phyloP scores from a whole-genome alignment of 2,888 invertebrate genomes.

The Caenorhabditis sp. region DNA sequence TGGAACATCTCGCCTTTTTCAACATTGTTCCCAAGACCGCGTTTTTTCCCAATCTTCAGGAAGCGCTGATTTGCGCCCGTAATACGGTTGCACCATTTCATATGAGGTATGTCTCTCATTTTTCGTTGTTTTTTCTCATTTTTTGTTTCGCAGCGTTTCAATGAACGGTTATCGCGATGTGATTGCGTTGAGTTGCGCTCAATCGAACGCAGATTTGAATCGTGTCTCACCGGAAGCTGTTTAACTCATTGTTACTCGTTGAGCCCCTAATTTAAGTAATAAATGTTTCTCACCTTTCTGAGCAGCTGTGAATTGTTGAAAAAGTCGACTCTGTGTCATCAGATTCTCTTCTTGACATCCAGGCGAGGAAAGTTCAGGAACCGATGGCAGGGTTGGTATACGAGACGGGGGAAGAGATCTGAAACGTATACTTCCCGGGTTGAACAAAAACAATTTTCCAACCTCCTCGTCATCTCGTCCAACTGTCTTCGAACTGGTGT shows the following conservation, averaged over 20 bases:
- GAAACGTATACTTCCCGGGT: no score
- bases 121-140: no score
- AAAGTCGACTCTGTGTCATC: conserved; percentile 64
- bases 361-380: conserved; percentile 64
- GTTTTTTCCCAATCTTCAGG: conserved; percentile 50
- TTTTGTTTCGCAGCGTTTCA: conserved; percentile 59
- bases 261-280: background rate
- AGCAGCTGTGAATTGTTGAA: conserved; percentile 61
- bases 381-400: conserved; percentile 50
- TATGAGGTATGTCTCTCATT: conserved; percentile 40
- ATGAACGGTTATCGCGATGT: conserved; percentile 60
- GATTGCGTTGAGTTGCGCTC: conserved; percentile 55
- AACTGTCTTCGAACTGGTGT: conserved; percentile 47
- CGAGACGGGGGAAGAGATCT: conserved; percentile 51
- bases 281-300: conserved; percentile 10
- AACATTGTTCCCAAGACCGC: conserved; percentile 41
- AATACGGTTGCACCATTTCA: conserved; percentile 51
- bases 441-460: no score
- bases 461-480: conserved; percentile 56
- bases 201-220: conserved; percentile 44
- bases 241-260: conserved; percentile 6
- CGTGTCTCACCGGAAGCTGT: conserved; percentile 48
- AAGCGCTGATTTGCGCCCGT: conserved; percentile 47
- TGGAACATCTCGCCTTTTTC: conserved; percentile 44
- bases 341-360: conserved; percentile 39